Evolutionary conservation across 2,888 invertebrate genomes (phyloP), one percentile per base, ranked within the genome.

Genomic region (Epinotia nisella): DNA sequence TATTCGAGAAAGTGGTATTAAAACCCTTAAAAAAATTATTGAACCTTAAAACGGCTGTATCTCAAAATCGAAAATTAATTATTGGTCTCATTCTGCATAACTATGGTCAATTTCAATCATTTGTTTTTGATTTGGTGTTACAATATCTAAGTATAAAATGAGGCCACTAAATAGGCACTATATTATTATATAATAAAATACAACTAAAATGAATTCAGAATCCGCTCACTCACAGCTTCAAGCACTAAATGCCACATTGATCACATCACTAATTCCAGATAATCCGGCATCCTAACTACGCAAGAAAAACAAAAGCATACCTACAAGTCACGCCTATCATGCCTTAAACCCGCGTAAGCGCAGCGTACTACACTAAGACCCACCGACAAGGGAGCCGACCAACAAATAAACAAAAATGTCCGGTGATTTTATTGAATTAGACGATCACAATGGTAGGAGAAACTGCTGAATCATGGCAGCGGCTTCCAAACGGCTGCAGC

Each of bases 371-470:
- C 86, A 87, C 82, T 87, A 83, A 87, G 85, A 80, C 82, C 76
- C 78, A 73, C 87, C 89, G 87, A 88, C 90, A 92, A 92, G 90
- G 88, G 87, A 87, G 86, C 90, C 90, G 89, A 86, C 75, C 65
- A 64, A 75, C 80, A 90, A 91, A 91, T 89, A 92, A 92, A 93
- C 91, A 90, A 92, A 90, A 92, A 91, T 92, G 89, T 88, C 86
- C 87, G 84, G 89, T 90, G 91, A 91, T 92, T 91, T 93, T 92
- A 93, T 93, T 93, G 93, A 93, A 93, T 93, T 93, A 93, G 90
- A 85, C 84, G 91, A 89, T 90, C 91, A 93, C 92, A 92, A 91
- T 92, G 86, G 86, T 82, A 79, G 75, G 78, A 78, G 77, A 82
- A 86, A 86, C 80, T 87, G 92, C 92, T 83, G 88, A 85, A 79